Evolutionary conservation across 2,797 vertebrate genomes (phyloP).

Genomic region (Lerista edwardsae): DNA sequence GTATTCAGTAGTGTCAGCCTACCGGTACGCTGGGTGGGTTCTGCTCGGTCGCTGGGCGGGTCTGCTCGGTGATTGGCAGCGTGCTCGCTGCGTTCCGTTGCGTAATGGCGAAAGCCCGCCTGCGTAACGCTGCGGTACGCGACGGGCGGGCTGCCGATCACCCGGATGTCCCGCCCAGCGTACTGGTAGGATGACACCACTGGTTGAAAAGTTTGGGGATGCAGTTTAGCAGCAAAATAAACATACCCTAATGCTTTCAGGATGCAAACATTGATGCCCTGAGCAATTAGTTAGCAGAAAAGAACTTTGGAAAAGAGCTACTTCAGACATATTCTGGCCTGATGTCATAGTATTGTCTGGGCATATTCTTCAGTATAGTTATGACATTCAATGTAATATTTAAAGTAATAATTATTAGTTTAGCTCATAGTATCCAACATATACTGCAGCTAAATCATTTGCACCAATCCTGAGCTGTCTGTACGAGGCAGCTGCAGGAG

Average conservation of each 20-base stretch:
- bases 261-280: background rate
- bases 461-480: too few species aligned
- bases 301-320: background rate
- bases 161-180: too few species aligned
- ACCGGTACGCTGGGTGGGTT: too few species aligned
- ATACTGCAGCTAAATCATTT: constrained; percentile 1
- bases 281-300: background rate
- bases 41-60: too few species aligned
- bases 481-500: too few species aligned
- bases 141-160: too few species aligned
- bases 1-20: too few species aligned
- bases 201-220: background rate
- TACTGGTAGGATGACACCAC: too few species aligned
- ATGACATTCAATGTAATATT: constrained; percentile 21
- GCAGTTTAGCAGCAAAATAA: background rate
- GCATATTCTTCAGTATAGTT: constrained; percentile 34
- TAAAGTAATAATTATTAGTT: background rate
- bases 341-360: background rate
- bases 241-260: background rate
- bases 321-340: background rate
- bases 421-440: constrained; percentile 39
- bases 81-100: too few species aligned
- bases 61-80: too few species aligned
- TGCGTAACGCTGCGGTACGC: too few species aligned
- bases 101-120: too few species aligned